A percentile compares a stretch with the other conserved stretches of the same genome.
phyloP scores from a whole-genome alignment of 1,140 invertebrate genomes.

The Drosophila insularis region DNA sequence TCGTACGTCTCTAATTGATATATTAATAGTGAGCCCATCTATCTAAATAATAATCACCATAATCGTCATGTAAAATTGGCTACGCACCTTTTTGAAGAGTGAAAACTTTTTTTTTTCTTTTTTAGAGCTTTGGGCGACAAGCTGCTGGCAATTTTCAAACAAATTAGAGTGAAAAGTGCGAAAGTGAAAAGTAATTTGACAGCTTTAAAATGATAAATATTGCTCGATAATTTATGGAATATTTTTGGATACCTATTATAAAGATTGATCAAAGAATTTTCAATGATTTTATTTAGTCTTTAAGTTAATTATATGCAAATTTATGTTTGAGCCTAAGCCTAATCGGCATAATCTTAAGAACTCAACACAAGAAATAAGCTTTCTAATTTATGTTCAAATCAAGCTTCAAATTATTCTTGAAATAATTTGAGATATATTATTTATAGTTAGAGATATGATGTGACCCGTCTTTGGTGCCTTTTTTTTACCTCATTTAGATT shows the following conservation, averaged over 20 bases:
- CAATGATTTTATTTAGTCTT: no score
- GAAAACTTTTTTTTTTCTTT: conserved; percentile 31
- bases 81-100: conserved; percentile 47
- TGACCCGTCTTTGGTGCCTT: no score
- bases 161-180: conserved; percentile 58
- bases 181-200: conserved; percentile 55
- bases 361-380: no score
- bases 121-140: conserved; percentile 13
- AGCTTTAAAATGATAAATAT: background rate
- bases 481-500: background rate
- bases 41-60: conserved; percentile 30
- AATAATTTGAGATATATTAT: no score
- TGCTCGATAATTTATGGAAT: background rate
- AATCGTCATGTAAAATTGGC: conserved; percentile 32
- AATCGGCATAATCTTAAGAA: no score
- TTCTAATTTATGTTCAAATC: no score
- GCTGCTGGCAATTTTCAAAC: conserved; percentile 25
- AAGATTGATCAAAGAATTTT: no score
- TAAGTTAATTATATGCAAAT: no score
- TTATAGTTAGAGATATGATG: no score
- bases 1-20: conserved; percentile 19
- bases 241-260: no score
- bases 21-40: conserved; percentile 33
- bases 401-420: no score
- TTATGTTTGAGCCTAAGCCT: no score